Percentiles rank a stretch among this genome's conserved stretches.
Conservation (phyloP, 2,888 invertebrate genomes). For the Unio pictorum region DNA sequence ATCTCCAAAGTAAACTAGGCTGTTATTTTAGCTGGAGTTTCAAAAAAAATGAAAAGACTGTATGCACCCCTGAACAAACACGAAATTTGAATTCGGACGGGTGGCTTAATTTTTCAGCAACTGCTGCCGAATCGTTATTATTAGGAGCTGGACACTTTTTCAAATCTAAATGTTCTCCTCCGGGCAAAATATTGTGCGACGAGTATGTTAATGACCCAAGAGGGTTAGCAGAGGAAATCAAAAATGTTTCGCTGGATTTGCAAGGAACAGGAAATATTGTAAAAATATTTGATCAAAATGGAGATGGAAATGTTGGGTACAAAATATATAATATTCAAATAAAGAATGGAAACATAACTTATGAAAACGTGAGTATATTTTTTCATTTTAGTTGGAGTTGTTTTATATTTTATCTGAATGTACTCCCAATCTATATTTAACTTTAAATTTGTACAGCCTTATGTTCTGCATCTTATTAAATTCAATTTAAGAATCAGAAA, state of each 20-base stretch:
- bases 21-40: constrained; percentile 14
- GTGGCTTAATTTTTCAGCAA: constrained; percentile 15
- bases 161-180: constrained; percentile 7
- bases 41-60: constrained; percentile 3
- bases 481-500: too few relatives aligned
- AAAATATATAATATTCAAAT: constrained; percentile 13
- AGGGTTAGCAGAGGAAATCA: constrained; percentile 1
- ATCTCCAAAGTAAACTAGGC: constrained; percentile 3
- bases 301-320: constrained; percentile 23
- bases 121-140: constrained; percentile 12
- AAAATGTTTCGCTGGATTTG: constrained; percentile 4
- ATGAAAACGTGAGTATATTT: too few relatives aligned
- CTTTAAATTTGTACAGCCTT: too few relatives aligned
- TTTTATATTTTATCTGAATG: not conserved
- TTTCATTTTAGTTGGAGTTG: too few relatives aligned
- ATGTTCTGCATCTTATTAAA: not conserved
- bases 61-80: too few relatives aligned
- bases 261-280: constrained; percentile 1
- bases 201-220: not conserved
- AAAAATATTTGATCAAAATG: constrained; percentile 14
- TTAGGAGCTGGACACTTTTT: constrained; percentile 11
- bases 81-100: constrained; percentile 4
- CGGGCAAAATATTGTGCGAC: constrained; percentile 6
- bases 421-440: too few relatives aligned
- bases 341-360: too few relatives aligned